Percentiles rank a stretch among this genome's conserved stretches.
These are phyloP conservation scores for Callosobruchus maculatus DNA, from an alignment of 2,888 invertebrate species.

Conservation along the genomic window DNA sequence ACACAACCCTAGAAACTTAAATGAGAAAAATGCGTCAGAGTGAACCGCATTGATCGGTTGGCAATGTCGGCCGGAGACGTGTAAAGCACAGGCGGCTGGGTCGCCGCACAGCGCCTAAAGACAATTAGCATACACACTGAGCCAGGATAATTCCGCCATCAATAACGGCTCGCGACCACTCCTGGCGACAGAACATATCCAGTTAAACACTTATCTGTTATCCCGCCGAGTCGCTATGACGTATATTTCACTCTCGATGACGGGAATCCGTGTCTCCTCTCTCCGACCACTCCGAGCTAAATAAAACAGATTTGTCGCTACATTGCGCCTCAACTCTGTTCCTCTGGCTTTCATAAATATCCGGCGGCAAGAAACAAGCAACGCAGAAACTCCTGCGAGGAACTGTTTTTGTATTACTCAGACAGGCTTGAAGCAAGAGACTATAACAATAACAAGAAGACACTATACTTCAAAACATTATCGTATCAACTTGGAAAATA, in stretches of 20 bases:
- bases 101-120: slow-evolving; percentile 2
- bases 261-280: slow-evolving; percentile 30
- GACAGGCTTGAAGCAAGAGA: neutral
- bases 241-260: slow-evolving; percentile 36
- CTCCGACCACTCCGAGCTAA: slow-evolving; percentile 14
- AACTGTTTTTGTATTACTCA: neutral
- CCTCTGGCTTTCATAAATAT: neutral
- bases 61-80: neutral
- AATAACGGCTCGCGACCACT: slow-evolving; percentile 38
- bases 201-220: slow-evolving; percentile 35
- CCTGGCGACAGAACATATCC: slow-evolving; percentile 39
- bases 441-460: too few relatives aligned
- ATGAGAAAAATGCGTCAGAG: too few relatives aligned
- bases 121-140: slow-evolving; percentile 28
- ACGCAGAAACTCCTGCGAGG: neutral
- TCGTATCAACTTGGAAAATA: too few relatives aligned
- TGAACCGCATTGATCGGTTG: too few relatives aligned
- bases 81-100: neutral
- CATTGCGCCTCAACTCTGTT: neutral
- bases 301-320: slow-evolving; percentile 30
- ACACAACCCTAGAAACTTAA: too few relatives aligned
- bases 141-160: slow-evolving; percentile 36
- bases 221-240: slow-evolving; percentile 32
- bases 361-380: neutral
- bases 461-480: too few relatives aligned